Evolutionary conservation across 2,113 vertebrate species (phyloP).

Genomic region (Gallinago jamesoni): DNA sequence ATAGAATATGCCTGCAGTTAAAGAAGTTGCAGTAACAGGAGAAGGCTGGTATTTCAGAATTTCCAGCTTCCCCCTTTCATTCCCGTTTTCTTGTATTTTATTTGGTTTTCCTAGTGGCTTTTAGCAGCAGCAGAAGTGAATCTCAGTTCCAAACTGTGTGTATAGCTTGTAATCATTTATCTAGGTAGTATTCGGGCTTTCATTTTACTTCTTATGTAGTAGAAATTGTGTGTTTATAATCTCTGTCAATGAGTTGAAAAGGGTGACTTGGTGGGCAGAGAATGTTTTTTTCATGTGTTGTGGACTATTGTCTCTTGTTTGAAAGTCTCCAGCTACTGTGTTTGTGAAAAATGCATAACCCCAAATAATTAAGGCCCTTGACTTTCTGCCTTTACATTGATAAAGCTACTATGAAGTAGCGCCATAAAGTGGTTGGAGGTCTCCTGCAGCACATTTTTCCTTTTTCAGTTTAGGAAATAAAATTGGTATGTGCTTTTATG

Average conservation of each 20-base stretch:
- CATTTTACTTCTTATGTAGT: neutral
- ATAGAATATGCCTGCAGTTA: neutral
- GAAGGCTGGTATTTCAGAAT: neutral
- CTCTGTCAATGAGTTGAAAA: neutral
- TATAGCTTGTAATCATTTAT: neutral
- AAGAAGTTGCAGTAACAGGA: neutral
- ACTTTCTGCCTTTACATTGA: neutral
- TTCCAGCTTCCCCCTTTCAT: neutral
- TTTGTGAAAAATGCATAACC: neutral
- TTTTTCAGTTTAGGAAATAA: neutral
- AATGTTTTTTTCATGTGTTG: neutral
- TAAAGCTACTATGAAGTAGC: neutral
- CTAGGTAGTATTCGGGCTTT: neutral
- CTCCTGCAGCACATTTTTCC: neutral
- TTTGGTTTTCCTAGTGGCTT: neutral
- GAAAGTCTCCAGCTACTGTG: neutral
- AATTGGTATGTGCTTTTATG: neutral
- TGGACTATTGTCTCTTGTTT: neutral
- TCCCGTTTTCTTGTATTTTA: neutral
- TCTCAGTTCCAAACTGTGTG: neutral
- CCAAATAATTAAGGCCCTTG: neutral
- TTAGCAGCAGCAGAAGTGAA: neutral
- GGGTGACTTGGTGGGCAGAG: neutral
- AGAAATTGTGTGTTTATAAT: neutral
- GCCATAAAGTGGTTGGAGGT: neutral